These are phyloP conservation scores for Emydura subglobosa DNA, from an alignment of 2,113 vertebrate genomes.

Conservation along the genomic window DNA sequence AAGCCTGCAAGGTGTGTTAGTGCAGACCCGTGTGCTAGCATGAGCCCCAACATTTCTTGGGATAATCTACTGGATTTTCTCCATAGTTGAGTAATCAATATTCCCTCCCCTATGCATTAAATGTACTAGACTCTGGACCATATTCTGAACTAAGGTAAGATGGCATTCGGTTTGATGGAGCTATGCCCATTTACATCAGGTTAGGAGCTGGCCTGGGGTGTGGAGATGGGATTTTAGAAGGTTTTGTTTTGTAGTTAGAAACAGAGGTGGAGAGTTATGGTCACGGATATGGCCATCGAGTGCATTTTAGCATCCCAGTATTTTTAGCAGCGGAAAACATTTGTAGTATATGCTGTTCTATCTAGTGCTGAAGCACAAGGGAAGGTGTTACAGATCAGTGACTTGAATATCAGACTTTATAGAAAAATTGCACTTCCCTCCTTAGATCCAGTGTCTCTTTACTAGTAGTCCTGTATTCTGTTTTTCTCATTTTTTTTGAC, in stretches of 20 bases:
- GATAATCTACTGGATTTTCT: background rate
- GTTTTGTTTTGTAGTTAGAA: background rate
- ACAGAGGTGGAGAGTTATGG: background rate
- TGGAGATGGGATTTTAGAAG: background rate
- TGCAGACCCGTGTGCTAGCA: background rate
- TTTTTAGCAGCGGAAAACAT: background rate
- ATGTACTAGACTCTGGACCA: background rate
- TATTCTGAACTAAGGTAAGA: background rate
- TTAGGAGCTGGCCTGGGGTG: rapidly evolving
- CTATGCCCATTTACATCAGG: background rate
- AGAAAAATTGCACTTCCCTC: background rate
- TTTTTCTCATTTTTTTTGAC: background rate
- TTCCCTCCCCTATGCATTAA: background rate
- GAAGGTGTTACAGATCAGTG: background rate
- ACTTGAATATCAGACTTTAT: background rate
- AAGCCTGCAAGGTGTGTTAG: background rate
- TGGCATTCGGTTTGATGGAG: background rate
- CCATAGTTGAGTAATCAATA: background rate
- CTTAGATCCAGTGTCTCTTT: background rate
- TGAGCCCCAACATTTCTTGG: background rate
- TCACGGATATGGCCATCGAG: background rate
- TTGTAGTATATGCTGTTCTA: background rate
- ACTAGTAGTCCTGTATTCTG: background rate
- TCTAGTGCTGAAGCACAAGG: background rate
- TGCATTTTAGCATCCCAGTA: background rate